Evolutionary conservation across 1,140 invertebrate species (phyloP).

Genomic region (Drosophila murphyi): DNA sequence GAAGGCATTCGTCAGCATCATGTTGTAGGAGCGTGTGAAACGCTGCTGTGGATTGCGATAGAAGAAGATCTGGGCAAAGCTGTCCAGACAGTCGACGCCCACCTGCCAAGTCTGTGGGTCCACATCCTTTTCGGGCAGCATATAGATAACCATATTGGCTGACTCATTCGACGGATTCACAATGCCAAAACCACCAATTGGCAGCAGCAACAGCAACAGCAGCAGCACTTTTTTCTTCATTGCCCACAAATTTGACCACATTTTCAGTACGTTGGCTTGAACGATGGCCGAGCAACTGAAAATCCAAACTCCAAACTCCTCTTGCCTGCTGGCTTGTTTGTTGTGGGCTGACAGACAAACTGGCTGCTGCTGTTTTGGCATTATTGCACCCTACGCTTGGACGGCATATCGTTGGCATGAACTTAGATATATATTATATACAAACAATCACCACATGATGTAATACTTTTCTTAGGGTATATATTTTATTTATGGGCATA

Average conservation of each 20-base stretch:
- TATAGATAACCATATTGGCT: constrained; percentile 70
- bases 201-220: background rate
- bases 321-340: constrained; percentile 29
- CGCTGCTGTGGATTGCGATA: constrained; percentile 51
- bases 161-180: constrained; percentile 71
- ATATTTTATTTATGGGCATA: too few relatives aligned
- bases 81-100: constrained; percentile 74
- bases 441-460: too few relatives aligned
- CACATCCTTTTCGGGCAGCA: constrained; percentile 58
- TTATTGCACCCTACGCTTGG: constrained; percentile 6
- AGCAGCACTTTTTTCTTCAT: background rate
- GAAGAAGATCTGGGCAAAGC: constrained; percentile 69
- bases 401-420: background rate
- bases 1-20: constrained; percentile 60
- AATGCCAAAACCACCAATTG: constrained; percentile 30
- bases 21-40: constrained; percentile 67
- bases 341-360: constrained; percentile 23
- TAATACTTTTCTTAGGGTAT: too few relatives aligned
- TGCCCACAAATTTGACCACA: constrained; percentile 38
- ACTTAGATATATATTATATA: too few relatives aligned
- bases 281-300: constrained; percentile 58
- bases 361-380: constrained; percentile 8
- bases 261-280: constrained; percentile 31
- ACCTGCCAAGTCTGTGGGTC: constrained; percentile 60
- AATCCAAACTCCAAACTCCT: constrained; percentile 9